A percentile compares a stretch with the other conserved stretches of the same genome.
Conservation (phyloP, 2,797 vertebrate species). For the Propithecus perrieri region DNA sequence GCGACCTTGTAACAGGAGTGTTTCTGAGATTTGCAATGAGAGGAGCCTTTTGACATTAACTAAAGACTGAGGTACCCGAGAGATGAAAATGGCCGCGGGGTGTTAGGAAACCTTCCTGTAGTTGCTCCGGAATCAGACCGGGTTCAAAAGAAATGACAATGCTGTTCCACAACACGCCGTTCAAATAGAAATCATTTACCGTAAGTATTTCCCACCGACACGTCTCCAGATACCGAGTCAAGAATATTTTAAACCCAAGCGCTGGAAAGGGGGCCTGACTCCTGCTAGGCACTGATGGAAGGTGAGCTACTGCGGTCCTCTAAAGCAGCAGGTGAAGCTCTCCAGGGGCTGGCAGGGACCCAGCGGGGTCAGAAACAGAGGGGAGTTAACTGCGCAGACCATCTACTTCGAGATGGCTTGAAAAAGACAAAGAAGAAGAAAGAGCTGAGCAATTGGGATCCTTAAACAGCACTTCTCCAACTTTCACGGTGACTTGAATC, state of each 20-base stretch:
- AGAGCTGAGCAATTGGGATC: neutral
- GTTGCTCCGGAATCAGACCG: fast-evolving
- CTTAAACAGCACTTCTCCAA: neutral
- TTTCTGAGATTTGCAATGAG: neutral
- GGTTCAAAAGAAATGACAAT: neutral
- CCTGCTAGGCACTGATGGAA: neutral
- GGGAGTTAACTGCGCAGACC: neutral
- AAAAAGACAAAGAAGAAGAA: neutral
- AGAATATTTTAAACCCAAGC: neutral
- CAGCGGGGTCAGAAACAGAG: neutral
- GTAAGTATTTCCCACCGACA: fast-evolving
- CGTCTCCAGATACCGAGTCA: neutral
- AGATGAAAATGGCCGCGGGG: neutral
- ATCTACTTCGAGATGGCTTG: neutral
- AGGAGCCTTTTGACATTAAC: neutral
- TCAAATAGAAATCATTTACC: fast-evolving
- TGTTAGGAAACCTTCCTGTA: neutral
- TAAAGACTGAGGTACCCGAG: neutral
- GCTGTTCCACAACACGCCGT: fast-evolving
- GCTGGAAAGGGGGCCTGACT: neutral
- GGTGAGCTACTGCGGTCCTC: neutral
- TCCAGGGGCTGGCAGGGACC: neutral
- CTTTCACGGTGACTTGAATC: fast-evolving
- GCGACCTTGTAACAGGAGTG: neutral
- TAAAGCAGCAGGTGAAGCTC: neutral